Evolutionary conservation across 1,140 invertebrate genomes (phyloP).

Genomic region (Conopomorpha cramerella): DNA sequence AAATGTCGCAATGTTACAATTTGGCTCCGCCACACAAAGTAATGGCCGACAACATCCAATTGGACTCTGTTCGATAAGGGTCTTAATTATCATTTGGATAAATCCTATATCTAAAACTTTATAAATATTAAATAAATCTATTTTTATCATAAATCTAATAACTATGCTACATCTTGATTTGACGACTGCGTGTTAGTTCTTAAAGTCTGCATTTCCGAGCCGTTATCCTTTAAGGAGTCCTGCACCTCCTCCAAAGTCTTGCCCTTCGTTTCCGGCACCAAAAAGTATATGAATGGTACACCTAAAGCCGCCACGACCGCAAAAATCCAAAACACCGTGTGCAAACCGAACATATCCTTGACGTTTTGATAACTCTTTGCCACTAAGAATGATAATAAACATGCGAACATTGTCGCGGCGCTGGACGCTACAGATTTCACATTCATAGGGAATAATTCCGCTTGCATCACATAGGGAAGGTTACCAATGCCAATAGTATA

Average conservation of each 20-base stretch:
- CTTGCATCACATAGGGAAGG: slow-evolving; percentile 65
- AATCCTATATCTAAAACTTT: no score
- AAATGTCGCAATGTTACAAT: no score
- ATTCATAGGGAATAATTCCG: slow-evolving; percentile 66
- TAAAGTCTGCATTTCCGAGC: slow-evolving; percentile 14
- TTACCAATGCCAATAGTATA: slow-evolving; percentile 65
- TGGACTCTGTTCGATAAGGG: no score
- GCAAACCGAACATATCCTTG: slow-evolving; percentile 57
- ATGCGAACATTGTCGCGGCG: slow-evolving; percentile 42
- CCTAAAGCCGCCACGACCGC: slow-evolving; percentile 59
- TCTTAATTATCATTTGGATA: no score
- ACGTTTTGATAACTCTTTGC: slow-evolving; percentile 63
- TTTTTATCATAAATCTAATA: no score
- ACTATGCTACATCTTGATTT: no score
- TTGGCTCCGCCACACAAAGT: no score
- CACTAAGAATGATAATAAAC: slow-evolving; percentile 54
- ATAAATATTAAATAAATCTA: no score
- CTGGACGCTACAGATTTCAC: slow-evolving; percentile 62
- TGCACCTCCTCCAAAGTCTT: slow-evolving; percentile 72
- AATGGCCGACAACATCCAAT: no score
- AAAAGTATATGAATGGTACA: slow-evolving; percentile 62
- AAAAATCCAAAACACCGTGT: slow-evolving; percentile 63
- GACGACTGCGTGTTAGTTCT: no score
- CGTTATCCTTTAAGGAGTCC: slow-evolving; percentile 25
- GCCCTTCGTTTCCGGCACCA: slow-evolving; percentile 76